phyloP scores from a whole-genome alignment of 1,140 invertebrate species.

The Wiebesia pumilae region DNA sequence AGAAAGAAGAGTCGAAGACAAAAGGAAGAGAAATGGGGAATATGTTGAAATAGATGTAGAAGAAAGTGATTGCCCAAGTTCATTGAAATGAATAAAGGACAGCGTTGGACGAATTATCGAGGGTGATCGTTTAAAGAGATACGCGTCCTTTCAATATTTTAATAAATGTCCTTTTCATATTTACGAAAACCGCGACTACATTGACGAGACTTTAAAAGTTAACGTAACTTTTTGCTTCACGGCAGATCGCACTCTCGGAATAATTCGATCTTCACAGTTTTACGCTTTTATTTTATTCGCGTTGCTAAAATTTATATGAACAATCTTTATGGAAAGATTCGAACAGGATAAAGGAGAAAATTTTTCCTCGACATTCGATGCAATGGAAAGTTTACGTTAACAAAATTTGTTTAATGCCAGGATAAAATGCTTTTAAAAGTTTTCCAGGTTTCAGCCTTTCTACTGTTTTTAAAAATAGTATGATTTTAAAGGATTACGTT shows the following conservation, averaged over 20 bases:
- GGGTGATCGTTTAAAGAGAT: background rate
- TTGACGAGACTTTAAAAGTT: too few species aligned
- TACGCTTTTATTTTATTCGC: too few species aligned
- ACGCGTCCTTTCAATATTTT: background rate
- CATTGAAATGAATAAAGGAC: constrained; percentile 38
- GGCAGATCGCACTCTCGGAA: too few species aligned
- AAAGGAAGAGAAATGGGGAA: background rate
- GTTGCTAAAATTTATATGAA: too few species aligned
- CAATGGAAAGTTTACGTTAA: too few species aligned
- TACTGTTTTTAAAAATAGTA: background rate
- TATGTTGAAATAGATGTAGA: background rate
- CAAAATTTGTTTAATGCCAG: background rate
- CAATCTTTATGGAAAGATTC: too few species aligned
- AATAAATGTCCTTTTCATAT: background rate
- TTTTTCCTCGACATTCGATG: too few species aligned
- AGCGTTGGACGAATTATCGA: background rate
- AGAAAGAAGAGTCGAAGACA: background rate
- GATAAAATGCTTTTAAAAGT: background rate
- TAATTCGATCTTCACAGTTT: too few species aligned
- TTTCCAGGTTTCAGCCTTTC: background rate
- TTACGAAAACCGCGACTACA: background rate
- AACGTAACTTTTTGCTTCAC: too few species aligned
- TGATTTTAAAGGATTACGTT: background rate
- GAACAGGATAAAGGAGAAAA: too few species aligned
- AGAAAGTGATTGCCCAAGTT: background rate